These are phyloP conservation scores for Vanacampus margaritifer DNA, from an alignment of 2,113 vertebrate species.

Conservation along the genomic window DNA sequence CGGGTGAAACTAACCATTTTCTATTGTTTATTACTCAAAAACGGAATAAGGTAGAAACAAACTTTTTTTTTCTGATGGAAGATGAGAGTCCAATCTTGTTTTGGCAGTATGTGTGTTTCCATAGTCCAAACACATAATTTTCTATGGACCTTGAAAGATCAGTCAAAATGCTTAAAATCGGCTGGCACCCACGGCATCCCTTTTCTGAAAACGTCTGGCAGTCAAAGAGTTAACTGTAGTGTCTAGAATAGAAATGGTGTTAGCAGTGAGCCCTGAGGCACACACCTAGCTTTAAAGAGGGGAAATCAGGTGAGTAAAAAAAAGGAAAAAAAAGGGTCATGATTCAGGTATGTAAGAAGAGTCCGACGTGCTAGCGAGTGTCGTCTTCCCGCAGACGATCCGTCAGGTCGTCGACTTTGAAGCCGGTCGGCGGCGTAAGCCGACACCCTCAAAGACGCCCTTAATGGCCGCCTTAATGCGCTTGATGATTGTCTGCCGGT, in stretches of 20 bases:
- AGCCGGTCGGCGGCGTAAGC: conserved; percentile 50
- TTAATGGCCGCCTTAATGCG: conserved; percentile 64
- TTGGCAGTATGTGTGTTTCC: too few relatives aligned
- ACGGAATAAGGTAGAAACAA: too few relatives aligned
- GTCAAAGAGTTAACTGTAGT: too few relatives aligned
- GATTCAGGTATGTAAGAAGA: neutral
- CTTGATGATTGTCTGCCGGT: conserved; percentile 63
- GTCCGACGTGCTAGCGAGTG: neutral
- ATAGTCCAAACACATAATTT: too few relatives aligned
- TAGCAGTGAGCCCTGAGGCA: neutral
- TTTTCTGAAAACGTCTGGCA: too few relatives aligned
- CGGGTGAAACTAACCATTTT: too few relatives aligned
- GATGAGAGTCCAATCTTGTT: too few relatives aligned
- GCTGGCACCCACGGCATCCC: too few relatives aligned
- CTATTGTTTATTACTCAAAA: too few relatives aligned
- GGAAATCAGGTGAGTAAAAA: neutral
- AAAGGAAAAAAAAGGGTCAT: neutral
- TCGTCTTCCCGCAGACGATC: conserved; percentile 1
- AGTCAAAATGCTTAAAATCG: too few relatives aligned
- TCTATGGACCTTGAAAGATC: too few relatives aligned
- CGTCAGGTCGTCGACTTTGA: neutral
- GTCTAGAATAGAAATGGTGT: neutral
- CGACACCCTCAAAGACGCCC: conserved; percentile 42
- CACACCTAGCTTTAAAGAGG: neutral
- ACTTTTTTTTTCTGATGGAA: too few relatives aligned